Conservation (phyloP, 2,888 invertebrate species). For the Copidosoma aretas region DNA sequence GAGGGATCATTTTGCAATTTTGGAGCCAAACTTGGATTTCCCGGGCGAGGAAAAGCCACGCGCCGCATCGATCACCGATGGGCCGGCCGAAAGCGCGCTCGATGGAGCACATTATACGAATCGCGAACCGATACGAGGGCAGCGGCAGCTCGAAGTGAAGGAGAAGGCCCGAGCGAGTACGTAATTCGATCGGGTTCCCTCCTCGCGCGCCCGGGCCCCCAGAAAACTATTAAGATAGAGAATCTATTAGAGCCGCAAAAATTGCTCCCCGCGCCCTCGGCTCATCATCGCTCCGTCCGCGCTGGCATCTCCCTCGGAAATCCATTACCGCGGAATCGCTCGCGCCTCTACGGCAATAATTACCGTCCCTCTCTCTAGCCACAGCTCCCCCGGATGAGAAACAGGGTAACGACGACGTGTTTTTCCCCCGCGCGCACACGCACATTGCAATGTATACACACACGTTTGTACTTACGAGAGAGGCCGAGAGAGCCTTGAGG, state of each 20-base stretch:
- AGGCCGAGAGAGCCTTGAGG: constrained; percentile 48
- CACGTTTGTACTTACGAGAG: too few relatives aligned
- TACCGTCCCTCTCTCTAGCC: not conserved
- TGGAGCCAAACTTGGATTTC: too few relatives aligned
- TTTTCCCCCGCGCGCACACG: too few relatives aligned
- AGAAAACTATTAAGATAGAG: constrained; percentile 23
- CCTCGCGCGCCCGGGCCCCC: not conserved
- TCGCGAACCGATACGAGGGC: too few relatives aligned
- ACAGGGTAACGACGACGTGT: constrained; percentile 24
- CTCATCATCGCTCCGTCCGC: not conserved
- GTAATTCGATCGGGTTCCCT: not conserved
- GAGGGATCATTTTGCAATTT: too few relatives aligned
- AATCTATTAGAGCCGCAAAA: constrained; percentile 10
- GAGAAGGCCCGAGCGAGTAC: not conserved
- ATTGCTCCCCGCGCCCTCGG: not conserved
- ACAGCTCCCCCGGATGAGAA: too few relatives aligned
- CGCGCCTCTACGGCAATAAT: constrained; percentile 9
- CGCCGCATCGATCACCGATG: not conserved
- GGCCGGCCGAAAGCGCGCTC: not conserved
- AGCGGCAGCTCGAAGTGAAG: not conserved
- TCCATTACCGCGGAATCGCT: constrained; percentile 19
- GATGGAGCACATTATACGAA: too few relatives aligned
- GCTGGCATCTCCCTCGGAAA: not conserved
- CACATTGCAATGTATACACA: too few relatives aligned
- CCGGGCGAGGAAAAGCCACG: too few relatives aligned